These are phyloP conservation scores for Aphrophora alni DNA, from an alignment of 2,888 invertebrate genomes.

Conservation along the genomic window DNA sequence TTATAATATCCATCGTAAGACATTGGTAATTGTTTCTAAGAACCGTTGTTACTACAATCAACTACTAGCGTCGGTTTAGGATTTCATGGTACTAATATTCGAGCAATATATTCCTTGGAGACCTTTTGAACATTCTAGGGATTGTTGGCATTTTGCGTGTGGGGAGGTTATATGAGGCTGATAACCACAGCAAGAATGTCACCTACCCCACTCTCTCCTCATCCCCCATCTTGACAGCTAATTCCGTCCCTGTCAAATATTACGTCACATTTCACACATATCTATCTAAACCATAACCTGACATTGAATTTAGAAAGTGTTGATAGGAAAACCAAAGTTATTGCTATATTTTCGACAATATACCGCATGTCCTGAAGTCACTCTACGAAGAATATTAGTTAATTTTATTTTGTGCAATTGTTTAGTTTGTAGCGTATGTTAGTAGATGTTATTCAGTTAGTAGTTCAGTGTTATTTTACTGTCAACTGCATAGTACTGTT, in stretches of 20 bases:
- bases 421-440: too few relatives aligned
- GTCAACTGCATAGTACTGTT: too few relatives aligned
- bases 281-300: not conserved
- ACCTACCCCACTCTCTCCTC: not conserved
- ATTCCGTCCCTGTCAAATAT: not conserved
- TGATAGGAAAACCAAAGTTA: too few relatives aligned
- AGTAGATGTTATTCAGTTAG: too few relatives aligned
- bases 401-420: too few relatives aligned
- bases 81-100: not conserved
- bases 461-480: too few relatives aligned
- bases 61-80: not conserved
- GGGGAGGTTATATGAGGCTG: not conserved
- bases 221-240: not conserved
- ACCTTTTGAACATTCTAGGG: not conserved
- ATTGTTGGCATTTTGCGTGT: constrained; percentile 2
- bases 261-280: constrained; percentile 3
- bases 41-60: not conserved
- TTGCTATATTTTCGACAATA: too few relatives aligned
- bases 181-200: constrained; percentile 9
- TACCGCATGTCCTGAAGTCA: too few relatives aligned
- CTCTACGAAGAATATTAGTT: too few relatives aligned
- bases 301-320: too few relatives aligned
- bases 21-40: too few relatives aligned
- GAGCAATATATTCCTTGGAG: not conserved
- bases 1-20: too few relatives aligned